Conservation (phyloP, 1,140 invertebrate species). For the Drosophila oshimai region DNA sequence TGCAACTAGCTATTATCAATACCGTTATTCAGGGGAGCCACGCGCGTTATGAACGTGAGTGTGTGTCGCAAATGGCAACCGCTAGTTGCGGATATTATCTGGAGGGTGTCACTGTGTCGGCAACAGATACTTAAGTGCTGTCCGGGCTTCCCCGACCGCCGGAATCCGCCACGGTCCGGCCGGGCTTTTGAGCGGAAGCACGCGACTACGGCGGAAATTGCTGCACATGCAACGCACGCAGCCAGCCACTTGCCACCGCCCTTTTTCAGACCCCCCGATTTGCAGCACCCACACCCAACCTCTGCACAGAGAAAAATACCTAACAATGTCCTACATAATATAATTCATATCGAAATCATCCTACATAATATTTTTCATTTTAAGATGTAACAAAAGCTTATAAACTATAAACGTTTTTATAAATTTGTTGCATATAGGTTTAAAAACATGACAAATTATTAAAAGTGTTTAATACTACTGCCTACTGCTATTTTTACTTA, state of each 20-base stretch:
- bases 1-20: constrained; percentile 40
- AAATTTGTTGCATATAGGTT: too few relatives aligned
- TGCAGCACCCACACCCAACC: neutral
- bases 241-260: constrained; percentile 23
- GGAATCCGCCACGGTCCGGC: constrained; percentile 20
- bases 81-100: constrained; percentile 69
- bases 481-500: too few relatives aligned
- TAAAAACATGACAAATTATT: too few relatives aligned
- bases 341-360: too few relatives aligned
- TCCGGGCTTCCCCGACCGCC: constrained; percentile 15
- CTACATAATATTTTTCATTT: too few relatives aligned
- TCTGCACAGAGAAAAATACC: too few relatives aligned
- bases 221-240: constrained; percentile 72
- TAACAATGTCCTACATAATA: too few relatives aligned
- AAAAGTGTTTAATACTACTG: too few relatives aligned
- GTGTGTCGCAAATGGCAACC: constrained; percentile 19
- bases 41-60: neutral
- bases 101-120: constrained; percentile 52
- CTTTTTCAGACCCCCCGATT: neutral
- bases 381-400: too few relatives aligned
- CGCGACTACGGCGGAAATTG: constrained; percentile 73
- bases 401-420: too few relatives aligned
- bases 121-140: constrained; percentile 75
- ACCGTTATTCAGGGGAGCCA: constrained; percentile 10
- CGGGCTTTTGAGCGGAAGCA: constrained; percentile 60